phyloP scores from a whole-genome alignment of 1,140 invertebrate genomes.

The Cydia amplana region DNA sequence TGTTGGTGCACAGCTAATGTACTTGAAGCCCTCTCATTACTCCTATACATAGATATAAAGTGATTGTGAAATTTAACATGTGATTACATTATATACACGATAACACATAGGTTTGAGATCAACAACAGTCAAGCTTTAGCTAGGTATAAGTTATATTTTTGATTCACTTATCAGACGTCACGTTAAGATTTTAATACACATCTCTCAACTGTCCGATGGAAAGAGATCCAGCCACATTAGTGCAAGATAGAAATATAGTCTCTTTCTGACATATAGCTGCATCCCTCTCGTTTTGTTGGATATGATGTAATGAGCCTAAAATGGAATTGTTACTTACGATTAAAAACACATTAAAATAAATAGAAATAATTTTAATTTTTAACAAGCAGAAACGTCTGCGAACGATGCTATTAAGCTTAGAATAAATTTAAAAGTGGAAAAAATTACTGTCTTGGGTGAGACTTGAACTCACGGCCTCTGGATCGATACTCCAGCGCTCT shows the following conservation, averaged over 20 bases:
- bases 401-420: too few relatives aligned
- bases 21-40: constrained; percentile 63
- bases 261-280: neutral
- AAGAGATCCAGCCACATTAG: constrained; percentile 3
- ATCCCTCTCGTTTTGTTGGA: neutral
- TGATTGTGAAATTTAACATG: constrained; percentile 75
- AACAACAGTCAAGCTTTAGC: constrained; percentile 76
- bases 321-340: constrained; percentile 1
- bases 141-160: constrained; percentile 59
- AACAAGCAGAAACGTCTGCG: too few relatives aligned
- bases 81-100: constrained; percentile 77
- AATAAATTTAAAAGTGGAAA: too few relatives aligned
- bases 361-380: too few relatives aligned
- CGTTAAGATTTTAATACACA: neutral
- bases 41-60: constrained; percentile 55
- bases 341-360: constrained; percentile 32
- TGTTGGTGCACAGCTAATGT: constrained; percentile 72
- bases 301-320: neutral
- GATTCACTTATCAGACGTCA: constrained; percentile 51
- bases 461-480: too few relatives aligned
- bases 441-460: too few relatives aligned
- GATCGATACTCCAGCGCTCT: too few relatives aligned
- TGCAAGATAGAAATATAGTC: constrained; percentile 28
- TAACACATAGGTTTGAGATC: constrained; percentile 74
- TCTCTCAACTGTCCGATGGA: neutral